A percentile compares a stretch with the other conserved stretches of the same genome.
Evolutionary conservation across 1,140 invertebrate genomes (phyloP).

Genomic region (Tetramorium parvispinum): DNA sequence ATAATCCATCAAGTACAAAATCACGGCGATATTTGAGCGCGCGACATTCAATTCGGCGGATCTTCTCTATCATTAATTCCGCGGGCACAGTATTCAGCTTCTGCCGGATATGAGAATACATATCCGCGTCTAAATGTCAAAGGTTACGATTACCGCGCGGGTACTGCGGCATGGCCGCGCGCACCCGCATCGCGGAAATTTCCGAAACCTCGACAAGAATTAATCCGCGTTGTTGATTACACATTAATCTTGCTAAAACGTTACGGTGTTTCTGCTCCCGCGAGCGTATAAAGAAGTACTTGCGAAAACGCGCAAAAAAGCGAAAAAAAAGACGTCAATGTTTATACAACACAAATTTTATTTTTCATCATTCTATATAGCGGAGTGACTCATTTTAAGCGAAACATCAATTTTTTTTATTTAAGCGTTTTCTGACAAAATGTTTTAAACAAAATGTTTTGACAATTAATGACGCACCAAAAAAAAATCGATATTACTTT

Average conservation of each 20-base stretch:
- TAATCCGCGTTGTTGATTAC: constrained; percentile 6
- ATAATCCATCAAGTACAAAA: neutral
- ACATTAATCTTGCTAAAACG: neutral
- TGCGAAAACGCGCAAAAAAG: neutral
- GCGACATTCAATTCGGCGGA: neutral
- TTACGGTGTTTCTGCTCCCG: neutral
- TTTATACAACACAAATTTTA: neutral
- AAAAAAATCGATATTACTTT: neutral
- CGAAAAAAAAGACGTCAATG: neutral
- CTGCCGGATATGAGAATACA: constrained; percentile 36
- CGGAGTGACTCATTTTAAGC: neutral
- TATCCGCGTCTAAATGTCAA: constrained; percentile 41
- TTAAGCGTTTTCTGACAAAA: neutral
- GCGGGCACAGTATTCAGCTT: neutral
- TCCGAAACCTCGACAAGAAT: constrained; percentile 6
- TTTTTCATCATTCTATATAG: neutral
- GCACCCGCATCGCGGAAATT: neutral
- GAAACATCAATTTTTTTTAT: neutral
- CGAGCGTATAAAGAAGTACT: neutral
- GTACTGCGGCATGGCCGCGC: neutral
- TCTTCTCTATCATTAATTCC: neutral
- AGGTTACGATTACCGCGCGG: constrained; percentile 17
- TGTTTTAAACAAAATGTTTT: neutral
- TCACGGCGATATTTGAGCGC: neutral
- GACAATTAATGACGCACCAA: neutral